Evolutionary conservation across 2,888 invertebrate species (phyloP).

Genomic region (Chalcis sispes): DNA sequence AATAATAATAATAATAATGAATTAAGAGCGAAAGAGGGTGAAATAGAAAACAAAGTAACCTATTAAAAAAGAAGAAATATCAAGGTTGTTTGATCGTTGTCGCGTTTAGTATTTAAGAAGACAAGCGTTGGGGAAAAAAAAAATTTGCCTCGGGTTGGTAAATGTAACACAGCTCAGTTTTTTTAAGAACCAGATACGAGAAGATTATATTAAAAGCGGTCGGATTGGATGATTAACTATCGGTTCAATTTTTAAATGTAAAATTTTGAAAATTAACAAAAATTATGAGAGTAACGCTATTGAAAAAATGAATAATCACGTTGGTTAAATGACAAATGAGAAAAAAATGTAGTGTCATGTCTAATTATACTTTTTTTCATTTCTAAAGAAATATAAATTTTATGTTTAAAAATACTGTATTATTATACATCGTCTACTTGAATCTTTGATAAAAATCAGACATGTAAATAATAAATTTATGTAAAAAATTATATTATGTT

Average conservation of each 20-base stretch:
- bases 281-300: not conserved
- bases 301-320: not conserved
- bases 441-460: not conserved
- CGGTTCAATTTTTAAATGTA: slow-evolving; percentile 46
- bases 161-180: slow-evolving; percentile 4
- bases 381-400: slow-evolving; percentile 3
- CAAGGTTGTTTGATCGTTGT: slow-evolving; percentile 44
- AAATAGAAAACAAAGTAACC: slow-evolving; percentile 16
- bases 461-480: not conserved
- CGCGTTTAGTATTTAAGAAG: slow-evolving; percentile 45
- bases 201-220: not conserved
- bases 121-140: not conserved
- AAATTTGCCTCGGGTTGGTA: slow-evolving; percentile 10
- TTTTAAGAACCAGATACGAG: not conserved
- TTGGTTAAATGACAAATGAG: slow-evolving; percentile 13
- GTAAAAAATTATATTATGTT: not conserved
- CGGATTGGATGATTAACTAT: not conserved
- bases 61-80: slow-evolving; percentile 20
- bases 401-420: slow-evolving; percentile 15
- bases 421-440: slow-evolving; percentile 42
- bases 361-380: slow-evolving; percentile 16
- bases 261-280: slow-evolving; percentile 33
- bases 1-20: too few species aligned
- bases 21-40: not conserved
- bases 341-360: not conserved